phyloP scores from a whole-genome alignment of 2,113 vertebrate species.

The Chaenogobius annularis region DNA sequence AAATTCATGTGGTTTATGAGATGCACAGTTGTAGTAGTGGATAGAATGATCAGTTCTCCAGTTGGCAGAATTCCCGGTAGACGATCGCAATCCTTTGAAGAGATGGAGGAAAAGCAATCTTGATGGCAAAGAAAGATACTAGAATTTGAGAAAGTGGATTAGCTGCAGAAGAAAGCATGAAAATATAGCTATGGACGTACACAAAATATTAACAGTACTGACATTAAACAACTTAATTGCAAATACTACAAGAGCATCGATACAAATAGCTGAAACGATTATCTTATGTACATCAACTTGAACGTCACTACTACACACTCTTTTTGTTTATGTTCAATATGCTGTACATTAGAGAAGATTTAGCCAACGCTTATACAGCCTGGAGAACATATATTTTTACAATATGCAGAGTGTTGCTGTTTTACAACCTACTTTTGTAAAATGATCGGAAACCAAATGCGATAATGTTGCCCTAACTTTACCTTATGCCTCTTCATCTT shows the following conservation, averaged over 20 bases:
- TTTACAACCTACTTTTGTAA: conserved; percentile 34
- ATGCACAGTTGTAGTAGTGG: conserved; percentile 65
- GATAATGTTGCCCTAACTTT: not conserved
- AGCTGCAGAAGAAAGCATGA: conserved; percentile 35
- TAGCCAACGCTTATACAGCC: not conserved
- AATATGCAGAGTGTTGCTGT: conserved; percentile 12
- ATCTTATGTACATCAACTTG: not conserved
- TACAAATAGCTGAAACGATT: no score
- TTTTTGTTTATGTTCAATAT: not conserved
- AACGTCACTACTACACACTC: not conserved
- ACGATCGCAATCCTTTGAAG: conserved; percentile 47
- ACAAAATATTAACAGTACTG: no score
- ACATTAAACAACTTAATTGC: no score
- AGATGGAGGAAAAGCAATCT: conserved; percentile 50
- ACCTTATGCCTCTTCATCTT: not conserved
- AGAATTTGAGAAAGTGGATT: conserved; percentile 39
- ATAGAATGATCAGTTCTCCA: conserved; percentile 69
- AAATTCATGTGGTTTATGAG: conserved; percentile 35
- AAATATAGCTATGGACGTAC: not conserved
- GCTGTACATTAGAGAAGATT: not conserved
- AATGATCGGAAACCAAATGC: not conserved
- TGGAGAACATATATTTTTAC: not conserved
- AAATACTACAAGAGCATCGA: no score
- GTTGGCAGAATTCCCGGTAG: conserved; percentile 64
- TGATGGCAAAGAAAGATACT: conserved; percentile 48